phyloP scores from a whole-genome alignment of 2,797 vertebrate genomes.

The Phrynocephalus forsythii region DNA sequence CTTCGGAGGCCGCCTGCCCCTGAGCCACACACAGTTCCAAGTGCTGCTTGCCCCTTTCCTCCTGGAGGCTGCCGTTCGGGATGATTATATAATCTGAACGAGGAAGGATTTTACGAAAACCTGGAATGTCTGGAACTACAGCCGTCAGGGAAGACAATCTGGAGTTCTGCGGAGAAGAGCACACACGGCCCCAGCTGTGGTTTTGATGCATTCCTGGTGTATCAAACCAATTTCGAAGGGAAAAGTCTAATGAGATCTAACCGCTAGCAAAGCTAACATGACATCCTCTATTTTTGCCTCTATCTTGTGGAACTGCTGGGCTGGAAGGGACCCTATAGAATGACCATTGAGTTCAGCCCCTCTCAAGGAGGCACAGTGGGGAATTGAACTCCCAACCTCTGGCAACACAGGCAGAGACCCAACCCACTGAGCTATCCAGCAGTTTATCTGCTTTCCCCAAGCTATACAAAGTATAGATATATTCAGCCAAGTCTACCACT shows the following conservation, averaged over 20 bases:
- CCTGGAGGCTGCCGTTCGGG: conserved; percentile 83
- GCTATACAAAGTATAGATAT: neutral
- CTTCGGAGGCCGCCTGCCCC: conserved; percentile 69
- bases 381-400: too few species aligned
- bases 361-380: too few species aligned
- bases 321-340: too few species aligned
- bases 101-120: conserved; percentile 97
- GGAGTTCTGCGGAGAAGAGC: conserved; percentile 69
- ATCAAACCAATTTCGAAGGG: neutral
- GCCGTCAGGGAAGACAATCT: conserved; percentile 73
- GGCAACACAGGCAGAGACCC: too few species aligned
- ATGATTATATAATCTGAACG: conserved; percentile 91
- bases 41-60: conserved; percentile 77
- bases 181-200: neutral
- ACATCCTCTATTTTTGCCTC: neutral
- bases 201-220: neutral
- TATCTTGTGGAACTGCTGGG: too few species aligned
- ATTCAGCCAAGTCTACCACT: neutral
- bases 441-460: neutral
- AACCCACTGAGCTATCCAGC: too few species aligned
- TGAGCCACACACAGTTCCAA: conserved; percentile 81
- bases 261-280: neutral
- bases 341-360: too few species aligned
- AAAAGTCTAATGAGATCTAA: neutral
- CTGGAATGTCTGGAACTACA: conserved; percentile 87